Conservation (phyloP, 2,797 vertebrate genomes). For the Otus scops region DNA sequence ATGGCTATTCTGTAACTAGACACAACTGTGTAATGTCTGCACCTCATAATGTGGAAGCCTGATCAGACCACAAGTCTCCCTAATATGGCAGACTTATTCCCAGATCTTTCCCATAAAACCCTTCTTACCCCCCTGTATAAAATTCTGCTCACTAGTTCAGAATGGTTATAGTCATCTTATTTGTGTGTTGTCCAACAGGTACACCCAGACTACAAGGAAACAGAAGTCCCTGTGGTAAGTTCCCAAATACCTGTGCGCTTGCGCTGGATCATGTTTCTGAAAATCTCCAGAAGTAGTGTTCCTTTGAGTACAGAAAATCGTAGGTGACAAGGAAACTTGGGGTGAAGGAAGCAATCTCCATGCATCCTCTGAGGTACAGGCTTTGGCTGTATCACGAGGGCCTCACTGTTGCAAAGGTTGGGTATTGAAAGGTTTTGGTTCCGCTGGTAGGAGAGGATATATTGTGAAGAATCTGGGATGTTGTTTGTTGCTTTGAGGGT, state of each 20-base stretch:
- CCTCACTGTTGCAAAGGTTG: not conserved
- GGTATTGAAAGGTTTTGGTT: not conserved
- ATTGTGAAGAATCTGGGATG: not conserved
- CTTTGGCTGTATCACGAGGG: not conserved
- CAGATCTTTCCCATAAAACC: not conserved
- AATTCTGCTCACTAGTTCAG: not conserved
- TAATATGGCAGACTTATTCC: not conserved
- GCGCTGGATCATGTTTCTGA: not conserved
- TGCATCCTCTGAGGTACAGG: not conserved
- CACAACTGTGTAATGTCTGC: not conserved
- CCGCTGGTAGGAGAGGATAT: not conserved
- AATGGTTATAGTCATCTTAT: not conserved
- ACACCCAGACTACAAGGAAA: conserved; percentile 42
- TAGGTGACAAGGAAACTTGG: not conserved
- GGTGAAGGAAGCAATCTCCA: not conserved
- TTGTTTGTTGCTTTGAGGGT: not conserved
- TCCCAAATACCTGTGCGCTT: not conserved
- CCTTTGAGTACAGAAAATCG: not conserved
- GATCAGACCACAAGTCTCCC: not conserved
- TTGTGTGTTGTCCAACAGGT: conserved; percentile 32
- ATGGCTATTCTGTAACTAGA: not conserved
- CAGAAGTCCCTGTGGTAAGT: conserved; percentile 54
- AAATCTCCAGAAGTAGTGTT: not conserved
- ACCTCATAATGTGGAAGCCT: not conserved
- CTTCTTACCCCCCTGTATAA: not conserved